Conservation (phyloP, 2,797 vertebrate genomes). For the Gorsachius magnificus region DNA sequence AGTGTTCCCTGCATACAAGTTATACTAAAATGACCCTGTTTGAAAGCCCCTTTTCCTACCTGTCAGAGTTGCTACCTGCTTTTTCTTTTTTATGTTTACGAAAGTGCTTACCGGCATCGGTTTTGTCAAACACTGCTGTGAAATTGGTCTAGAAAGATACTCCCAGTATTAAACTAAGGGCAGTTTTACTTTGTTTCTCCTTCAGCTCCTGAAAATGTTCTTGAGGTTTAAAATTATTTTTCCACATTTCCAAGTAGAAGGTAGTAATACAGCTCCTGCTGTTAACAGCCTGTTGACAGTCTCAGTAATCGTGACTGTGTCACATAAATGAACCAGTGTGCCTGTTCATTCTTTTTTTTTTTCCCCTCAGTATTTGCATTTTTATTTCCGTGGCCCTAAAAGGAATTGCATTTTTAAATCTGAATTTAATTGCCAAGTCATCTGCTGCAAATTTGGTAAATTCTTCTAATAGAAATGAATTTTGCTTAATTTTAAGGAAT, state of each 20-base stretch:
- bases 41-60: not conserved
- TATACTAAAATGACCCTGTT: not conserved
- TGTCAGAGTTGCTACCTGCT: not conserved
- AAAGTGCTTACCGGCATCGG: not conserved
- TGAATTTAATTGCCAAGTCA: not conserved
- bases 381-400: not conserved
- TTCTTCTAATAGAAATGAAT: not conserved
- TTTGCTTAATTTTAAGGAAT: not conserved
- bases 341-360: not conserved
- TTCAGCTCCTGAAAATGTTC: not conserved
- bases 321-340: not conserved
- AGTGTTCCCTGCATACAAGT: not conserved
- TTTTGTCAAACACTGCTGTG: not conserved
- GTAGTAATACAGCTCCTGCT: not conserved
- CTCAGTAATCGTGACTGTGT: not conserved
- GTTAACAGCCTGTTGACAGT: not conserved
- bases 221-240: not conserved
- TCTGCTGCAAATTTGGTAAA: not conserved
- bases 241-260: not conserved
- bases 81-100: not conserved
- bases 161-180: not conserved
- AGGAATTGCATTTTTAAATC: not conserved
- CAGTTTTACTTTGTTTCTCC: not conserved
- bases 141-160: not conserved
- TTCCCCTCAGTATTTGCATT: not conserved